These are phyloP conservation scores for Hipparchia semele DNA, from an alignment of 2,888 invertebrate species.

Conservation along the genomic window DNA sequence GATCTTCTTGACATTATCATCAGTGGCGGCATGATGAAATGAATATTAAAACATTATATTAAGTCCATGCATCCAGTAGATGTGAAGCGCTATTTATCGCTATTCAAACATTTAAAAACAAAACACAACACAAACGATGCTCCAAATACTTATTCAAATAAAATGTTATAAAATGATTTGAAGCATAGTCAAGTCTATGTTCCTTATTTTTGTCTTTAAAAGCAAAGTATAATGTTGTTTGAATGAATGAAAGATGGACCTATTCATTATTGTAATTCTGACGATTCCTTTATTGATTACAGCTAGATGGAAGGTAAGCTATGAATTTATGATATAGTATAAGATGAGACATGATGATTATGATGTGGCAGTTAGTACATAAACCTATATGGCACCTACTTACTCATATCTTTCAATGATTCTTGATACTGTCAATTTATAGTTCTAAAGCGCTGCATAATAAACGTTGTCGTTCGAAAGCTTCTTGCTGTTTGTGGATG, in stretches of 20 bases:
- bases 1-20: slow-evolving; percentile 56
- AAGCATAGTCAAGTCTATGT: not conserved
- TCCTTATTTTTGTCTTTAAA: not conserved
- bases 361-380: too few species aligned
- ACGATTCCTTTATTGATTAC: not conserved
- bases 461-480: not conserved
- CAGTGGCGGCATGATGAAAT: slow-evolving; percentile 59
- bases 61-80: slow-evolving; percentile 3
- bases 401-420: not conserved
- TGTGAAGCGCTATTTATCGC: not conserved
- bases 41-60: slow-evolving; percentile 49
- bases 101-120: not conserved
- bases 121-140: too few species aligned
- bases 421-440: not conserved
- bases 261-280: not conserved
- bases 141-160: too few species aligned
- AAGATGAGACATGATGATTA: not conserved
- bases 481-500: not conserved
- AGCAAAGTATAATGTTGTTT: not conserved
- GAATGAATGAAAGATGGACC: not conserved
- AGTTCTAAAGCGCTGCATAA: not conserved
- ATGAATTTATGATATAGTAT: not conserved
- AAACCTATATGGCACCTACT: too few species aligned
- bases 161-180: too few species aligned
- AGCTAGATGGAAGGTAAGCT: not conserved